Conservation (phyloP, 2,797 vertebrate genomes). For the Staurois parvus region DNA sequence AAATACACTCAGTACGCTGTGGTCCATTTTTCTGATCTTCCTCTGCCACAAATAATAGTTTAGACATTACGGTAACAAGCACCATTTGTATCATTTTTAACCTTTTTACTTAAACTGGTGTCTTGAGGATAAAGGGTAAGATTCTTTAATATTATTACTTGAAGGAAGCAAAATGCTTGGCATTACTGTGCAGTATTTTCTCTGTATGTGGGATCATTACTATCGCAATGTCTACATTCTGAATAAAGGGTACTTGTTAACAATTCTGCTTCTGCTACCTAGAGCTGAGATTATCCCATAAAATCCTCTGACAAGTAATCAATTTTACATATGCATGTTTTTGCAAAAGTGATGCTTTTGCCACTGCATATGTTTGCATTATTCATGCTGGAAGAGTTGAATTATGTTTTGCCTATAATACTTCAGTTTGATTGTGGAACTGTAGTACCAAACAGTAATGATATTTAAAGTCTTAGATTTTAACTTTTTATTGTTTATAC, state of each 20-base stretch:
- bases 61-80: conserved; percentile 13
- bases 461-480: too few relatives aligned
- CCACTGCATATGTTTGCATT: not conserved
- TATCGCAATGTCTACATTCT: not conserved
- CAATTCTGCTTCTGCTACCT: not conserved
- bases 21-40: not conserved
- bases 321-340: conserved; percentile 4
- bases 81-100: conserved; percentile 24
- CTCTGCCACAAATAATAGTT: conserved; percentile 23
- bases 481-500: too few relatives aligned
- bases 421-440: too few relatives aligned
- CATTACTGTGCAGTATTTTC: conserved; percentile 9
- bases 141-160: conserved; percentile 6
- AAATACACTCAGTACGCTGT: not conserved
- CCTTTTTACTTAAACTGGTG: conserved; percentile 27
- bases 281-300: not conserved
- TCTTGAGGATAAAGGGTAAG: conserved; percentile 29
- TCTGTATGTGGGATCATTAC: conserved; percentile 6
- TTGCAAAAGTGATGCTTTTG: not conserved
- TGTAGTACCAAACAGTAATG: too few relatives aligned
- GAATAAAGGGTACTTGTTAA: conserved; percentile 15
- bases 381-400: not conserved
- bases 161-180: conserved; percentile 9
- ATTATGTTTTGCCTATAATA: not conserved
- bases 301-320: not conserved